Percentiles rank a stretch among this genome's conserved stretches.
Evolutionary conservation across 2,888 invertebrate genomes (phyloP).

Genomic region (Calameuta pallipes): DNA sequence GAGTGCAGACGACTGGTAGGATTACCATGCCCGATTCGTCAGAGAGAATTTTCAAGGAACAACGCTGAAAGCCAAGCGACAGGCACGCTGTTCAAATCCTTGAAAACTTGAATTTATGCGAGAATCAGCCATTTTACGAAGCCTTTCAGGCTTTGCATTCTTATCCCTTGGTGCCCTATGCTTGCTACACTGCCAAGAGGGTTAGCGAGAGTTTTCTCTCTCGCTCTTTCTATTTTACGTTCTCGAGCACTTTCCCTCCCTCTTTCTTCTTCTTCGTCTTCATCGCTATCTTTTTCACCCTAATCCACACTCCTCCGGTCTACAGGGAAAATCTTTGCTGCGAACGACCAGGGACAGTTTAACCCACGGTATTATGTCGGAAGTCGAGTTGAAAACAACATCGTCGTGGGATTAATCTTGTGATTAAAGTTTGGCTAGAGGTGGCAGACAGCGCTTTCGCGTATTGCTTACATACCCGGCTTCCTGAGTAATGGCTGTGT

Average conservation of each 20-base stretch:
- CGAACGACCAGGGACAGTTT: conserved; percentile 21
- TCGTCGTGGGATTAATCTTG: conserved; percentile 6
- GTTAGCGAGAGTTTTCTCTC: background rate
- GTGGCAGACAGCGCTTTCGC: background rate
- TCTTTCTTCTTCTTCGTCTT: conserved; percentile 1
- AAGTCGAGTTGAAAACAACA: conserved; percentile 23
- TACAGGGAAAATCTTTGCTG: conserved; percentile 14
- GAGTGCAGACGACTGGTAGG: background rate
- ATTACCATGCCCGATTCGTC: background rate
- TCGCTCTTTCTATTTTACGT: background rate
- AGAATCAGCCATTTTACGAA: conserved; percentile 38
- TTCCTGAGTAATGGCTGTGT: background rate
- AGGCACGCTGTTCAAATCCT: background rate
- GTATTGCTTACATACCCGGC: background rate
- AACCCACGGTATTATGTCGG: conserved; percentile 22
- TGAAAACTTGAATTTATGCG: conserved; percentile 36
- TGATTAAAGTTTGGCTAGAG: background rate
- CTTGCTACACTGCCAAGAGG: background rate
- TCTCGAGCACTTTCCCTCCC: background rate
- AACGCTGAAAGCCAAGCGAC: background rate
- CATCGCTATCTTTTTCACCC: conserved; percentile 19
- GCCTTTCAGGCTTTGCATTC: conserved; percentile 12
- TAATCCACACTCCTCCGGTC: conserved; percentile 4
- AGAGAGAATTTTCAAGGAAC: conserved; percentile 4
- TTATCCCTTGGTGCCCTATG: background rate